Evolutionary conservation across 2,888 invertebrate species (phyloP), one percentile per base, ranked within the genome.

Genomic region (Oxystoma pomonae): DNA sequence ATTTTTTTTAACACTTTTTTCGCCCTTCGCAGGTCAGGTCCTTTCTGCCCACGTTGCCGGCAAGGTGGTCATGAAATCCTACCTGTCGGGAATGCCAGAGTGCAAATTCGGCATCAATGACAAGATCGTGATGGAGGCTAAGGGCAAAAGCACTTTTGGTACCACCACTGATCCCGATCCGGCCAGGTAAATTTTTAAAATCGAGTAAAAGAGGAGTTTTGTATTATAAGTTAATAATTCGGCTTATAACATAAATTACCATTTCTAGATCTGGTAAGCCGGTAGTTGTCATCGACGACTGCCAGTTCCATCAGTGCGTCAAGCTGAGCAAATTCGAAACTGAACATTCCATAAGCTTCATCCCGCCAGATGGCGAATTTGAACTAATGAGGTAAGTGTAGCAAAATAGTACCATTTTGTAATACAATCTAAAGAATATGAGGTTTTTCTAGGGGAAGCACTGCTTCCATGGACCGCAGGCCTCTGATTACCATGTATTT

Each of bases 31-130:
- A 92, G 95, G 96, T 61, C 98, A 99, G 84, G 98, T 99, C 21
- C 83, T 99, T 62, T 98, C 98, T 16, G 98, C 99, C 57, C 99
- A 99, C 77, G 99, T 99, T 51, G 99, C 99, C 20, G 99, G 99
- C 60, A 97, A 98, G 81, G 97, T 99, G 61, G 96, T 98, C 50
- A 99, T 99, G 99, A 99, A 99, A 83, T 97, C 98, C 0, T 99
- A 98, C 80, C 83, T 99, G 65, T 98, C 98, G 20, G 99, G 99
- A 35, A 99, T 99, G 99, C 99, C 99, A 0, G 99, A 99, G 81
- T 99, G 99, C 84, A 99, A 99, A 84, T 99, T 94, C 80, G 99
- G 99, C 16, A 98, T 99, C 76, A 99, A 99, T 76, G 99, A 99
- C 80, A 99, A 99, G 82, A 94, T 99, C 64, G 94, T 98, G 3